These are phyloP conservation scores for Idaea biselata DNA, from an alignment of 2,888 invertebrate genomes.

Conservation along the genomic window DNA sequence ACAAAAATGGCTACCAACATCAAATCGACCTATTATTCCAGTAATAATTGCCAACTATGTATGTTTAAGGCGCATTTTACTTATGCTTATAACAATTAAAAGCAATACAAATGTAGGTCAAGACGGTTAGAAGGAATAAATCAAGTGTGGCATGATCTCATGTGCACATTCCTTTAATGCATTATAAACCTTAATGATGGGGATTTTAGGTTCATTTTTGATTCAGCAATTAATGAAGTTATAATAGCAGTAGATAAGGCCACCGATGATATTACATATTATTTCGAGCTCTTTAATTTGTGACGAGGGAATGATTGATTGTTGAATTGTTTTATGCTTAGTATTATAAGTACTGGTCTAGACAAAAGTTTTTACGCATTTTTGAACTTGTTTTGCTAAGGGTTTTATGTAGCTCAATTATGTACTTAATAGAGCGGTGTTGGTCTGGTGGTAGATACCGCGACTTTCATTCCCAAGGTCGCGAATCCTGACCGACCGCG, in stretches of 20 bases:
- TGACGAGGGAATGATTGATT: constrained; percentile 58
- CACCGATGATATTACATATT: constrained; percentile 66
- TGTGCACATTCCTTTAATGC: constrained; percentile 24
- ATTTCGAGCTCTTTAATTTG: constrained; percentile 71
- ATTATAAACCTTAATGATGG: constrained; percentile 37
- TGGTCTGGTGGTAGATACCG: no score
- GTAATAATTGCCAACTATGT: constrained; percentile 12
- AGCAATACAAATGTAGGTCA: constrained; percentile 76
- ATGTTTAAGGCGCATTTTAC: constrained; percentile 75
- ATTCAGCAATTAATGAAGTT: constrained; percentile 30
- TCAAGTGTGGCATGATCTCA: constrained; percentile 75
- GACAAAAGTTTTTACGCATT: neutral
- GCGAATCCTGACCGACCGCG: no score
- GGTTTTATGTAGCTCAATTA: no score
- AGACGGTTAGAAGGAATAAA: constrained; percentile 77
- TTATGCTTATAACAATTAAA: constrained; percentile 80
- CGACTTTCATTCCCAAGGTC: no score
- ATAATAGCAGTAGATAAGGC: constrained; percentile 45
- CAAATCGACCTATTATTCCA: neutral
- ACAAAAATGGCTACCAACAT: neutral
- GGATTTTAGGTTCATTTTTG: constrained; percentile 38
- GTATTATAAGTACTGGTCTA: neutral
- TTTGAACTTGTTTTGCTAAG: neutral
- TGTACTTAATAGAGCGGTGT: no score
- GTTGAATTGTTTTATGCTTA: constrained; percentile 35